Conservation (phyloP, 2,113 vertebrate genomes). For the Bombycilla garrulus region DNA sequence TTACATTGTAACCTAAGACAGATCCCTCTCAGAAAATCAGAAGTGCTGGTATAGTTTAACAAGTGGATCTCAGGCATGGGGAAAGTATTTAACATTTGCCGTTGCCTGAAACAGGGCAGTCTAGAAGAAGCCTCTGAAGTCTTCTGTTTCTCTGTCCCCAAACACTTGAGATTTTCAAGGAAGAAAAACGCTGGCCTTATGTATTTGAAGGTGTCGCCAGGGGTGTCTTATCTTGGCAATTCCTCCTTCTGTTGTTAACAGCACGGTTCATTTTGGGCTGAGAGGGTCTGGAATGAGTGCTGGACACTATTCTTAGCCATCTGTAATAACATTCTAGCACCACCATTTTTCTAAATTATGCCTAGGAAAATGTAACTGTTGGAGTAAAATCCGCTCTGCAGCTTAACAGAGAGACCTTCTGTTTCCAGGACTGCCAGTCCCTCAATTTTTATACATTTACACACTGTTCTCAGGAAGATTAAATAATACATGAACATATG, state of each 20-base stretch:
- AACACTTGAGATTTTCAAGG: background rate
- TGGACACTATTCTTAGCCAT: conserved; percentile 11
- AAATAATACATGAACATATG: conserved; percentile 57
- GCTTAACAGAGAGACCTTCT: conserved; percentile 31
- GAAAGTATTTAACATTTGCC: background rate
- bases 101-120: background rate
- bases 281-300: background rate
- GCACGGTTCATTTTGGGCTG: background rate
- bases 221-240: background rate
- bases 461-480: conserved; percentile 6
- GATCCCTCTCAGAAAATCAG: background rate
- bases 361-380: background rate
- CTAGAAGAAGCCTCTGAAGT: background rate
- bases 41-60: background rate
- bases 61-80: background rate
- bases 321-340: conserved; percentile 4
- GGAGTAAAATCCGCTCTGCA: background rate
- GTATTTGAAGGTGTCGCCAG: background rate
- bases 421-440: conserved; percentile 40
- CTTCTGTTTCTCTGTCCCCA: background rate
- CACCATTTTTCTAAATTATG: background rate
- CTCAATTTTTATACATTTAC: conserved; percentile 38
- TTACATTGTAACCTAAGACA: too few relatives aligned
- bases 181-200: background rate
- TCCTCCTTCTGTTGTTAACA: background rate